Conservation (phyloP, 2,113 vertebrate genomes). For the Corythaixoides concolor region DNA sequence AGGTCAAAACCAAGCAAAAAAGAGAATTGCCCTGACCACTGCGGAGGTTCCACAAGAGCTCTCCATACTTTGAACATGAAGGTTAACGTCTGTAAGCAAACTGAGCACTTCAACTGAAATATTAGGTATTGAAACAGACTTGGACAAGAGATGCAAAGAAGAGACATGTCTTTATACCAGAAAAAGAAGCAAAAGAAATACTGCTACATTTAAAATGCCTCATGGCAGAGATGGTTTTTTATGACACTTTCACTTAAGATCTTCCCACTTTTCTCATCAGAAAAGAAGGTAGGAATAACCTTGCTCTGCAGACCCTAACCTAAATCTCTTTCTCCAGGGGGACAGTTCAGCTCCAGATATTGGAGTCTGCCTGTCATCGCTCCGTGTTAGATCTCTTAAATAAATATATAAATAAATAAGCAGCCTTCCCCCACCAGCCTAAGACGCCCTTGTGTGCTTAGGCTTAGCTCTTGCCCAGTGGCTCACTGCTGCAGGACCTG, state of each 20-base stretch:
- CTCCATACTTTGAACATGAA: background rate
- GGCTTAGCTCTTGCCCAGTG: background rate
- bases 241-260: background rate
- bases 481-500: background rate
- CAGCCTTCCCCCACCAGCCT: background rate
- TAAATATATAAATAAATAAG: background rate
- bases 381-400: background rate
- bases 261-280: background rate
- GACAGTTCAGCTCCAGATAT: background rate
- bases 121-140: background rate
- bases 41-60: background rate
- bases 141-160: background rate
- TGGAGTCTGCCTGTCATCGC: background rate
- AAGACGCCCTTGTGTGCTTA: background rate
- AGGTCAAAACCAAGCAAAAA: background rate
- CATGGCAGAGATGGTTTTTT: background rate
- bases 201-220: background rate
- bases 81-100: background rate
- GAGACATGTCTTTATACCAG: background rate
- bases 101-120: background rate
- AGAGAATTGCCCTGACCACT: background rate
- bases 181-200: background rate
- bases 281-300: background rate
- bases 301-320: background rate
- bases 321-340: background rate